Conservation (phyloP, 2,113 vertebrate genomes). For the Carollia perspicillata region DNA sequence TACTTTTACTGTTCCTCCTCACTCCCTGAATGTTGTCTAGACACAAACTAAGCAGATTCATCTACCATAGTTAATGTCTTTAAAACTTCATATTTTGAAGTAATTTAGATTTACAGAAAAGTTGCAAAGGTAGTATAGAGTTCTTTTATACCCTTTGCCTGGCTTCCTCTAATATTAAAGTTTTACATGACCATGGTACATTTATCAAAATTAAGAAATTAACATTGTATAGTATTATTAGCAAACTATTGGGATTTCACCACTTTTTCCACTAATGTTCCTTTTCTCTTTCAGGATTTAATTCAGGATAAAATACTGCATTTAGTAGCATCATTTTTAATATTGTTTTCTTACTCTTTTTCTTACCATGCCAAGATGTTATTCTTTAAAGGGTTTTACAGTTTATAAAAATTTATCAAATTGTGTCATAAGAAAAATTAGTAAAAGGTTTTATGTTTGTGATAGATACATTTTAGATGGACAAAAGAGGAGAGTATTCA, state of each 20-base stretch:
- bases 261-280: not conserved
- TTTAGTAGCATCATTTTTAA: constrained; percentile 28
- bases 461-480: not conserved
- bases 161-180: not conserved
- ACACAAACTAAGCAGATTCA: constrained; percentile 72
- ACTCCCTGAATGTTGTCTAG: constrained; percentile 76
- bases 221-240: not conserved
- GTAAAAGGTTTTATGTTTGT: not conserved
- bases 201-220: constrained; percentile 23
- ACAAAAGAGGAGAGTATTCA: not conserved
- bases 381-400: constrained; percentile 9
- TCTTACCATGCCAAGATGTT: not conserved
- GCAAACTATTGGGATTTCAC: not conserved
- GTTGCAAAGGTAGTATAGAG: not conserved
- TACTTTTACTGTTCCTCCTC: constrained; percentile 71
- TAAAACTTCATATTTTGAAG: constrained; percentile 39
- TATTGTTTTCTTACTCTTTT: not conserved
- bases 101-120: constrained; percentile 39
- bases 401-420: constrained; percentile 16
- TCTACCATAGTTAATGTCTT: constrained; percentile 46
- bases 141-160: not conserved
- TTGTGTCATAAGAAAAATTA: not conserved
- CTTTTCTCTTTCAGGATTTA: constrained; percentile 35
- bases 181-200: not conserved
- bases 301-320: not conserved